Evolutionary conservation across 1,140 invertebrate genomes (phyloP).

Genomic region (Proctacanthus coquilletti): DNA sequence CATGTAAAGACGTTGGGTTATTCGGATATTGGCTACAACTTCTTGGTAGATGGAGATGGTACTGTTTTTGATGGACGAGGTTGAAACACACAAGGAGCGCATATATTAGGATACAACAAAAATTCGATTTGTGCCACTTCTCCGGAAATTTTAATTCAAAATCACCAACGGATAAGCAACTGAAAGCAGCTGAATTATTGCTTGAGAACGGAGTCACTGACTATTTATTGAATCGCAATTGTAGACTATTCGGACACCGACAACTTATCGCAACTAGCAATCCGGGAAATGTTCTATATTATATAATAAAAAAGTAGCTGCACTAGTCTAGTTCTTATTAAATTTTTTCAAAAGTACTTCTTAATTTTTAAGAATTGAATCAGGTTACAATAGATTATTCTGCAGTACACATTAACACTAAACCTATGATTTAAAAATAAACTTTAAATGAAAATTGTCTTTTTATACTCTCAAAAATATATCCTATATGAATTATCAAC

Average conservation of each 20-base stretch:
- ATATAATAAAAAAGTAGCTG: conserved; percentile 40
- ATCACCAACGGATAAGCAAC: conserved; percentile 32
- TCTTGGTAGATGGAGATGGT: conserved; percentile 48
- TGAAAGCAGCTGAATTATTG: conserved; percentile 36
- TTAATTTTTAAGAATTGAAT: too few relatives aligned
- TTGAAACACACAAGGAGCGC: conserved; percentile 37
- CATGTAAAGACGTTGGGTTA: too few relatives aligned
- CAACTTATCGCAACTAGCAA: conserved; percentile 43
- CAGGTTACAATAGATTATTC: too few relatives aligned
- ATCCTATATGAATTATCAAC: too few relatives aligned
- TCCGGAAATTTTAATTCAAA: conserved; percentile 34
- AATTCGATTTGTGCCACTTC: conserved; percentile 40
- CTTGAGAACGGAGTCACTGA: conserved; percentile 38
- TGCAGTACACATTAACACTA: too few relatives aligned
- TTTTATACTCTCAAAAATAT: too few relatives aligned
- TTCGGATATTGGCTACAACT: conserved; percentile 49
- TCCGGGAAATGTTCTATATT: conserved; percentile 41
- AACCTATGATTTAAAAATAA: too few relatives aligned
- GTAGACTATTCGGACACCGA: conserved; percentile 44
- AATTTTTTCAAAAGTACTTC: too few relatives aligned
- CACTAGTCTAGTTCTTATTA: too few relatives aligned
- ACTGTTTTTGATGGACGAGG: conserved; percentile 45
- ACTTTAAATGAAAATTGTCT: too few relatives aligned
- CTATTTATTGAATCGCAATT: conserved; percentile 35
- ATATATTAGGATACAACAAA: conserved; percentile 40